Evolutionary conservation across 2,113 vertebrate genomes (phyloP), one percentile per base, ranked within the genome.

Genomic region (Sylvia atricapilla): DNA sequence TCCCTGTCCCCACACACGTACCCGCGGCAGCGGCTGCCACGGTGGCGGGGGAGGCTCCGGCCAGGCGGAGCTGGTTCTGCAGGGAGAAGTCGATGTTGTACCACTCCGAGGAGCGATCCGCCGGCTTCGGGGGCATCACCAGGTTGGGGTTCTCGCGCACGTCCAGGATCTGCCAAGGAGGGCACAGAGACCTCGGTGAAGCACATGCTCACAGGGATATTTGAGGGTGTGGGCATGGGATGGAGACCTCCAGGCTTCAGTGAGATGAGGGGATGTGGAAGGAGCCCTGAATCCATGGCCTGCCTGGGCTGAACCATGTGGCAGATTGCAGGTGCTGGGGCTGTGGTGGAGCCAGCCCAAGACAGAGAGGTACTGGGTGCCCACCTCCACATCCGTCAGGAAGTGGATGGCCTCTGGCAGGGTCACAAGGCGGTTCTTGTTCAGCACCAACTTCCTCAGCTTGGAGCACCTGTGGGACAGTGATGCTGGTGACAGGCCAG

Each of bases 21-120:
- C 99, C 99, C 33, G 98, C 98, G 0, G 98, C 98, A 0, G 99
- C 99, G 0, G 99, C 99, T 0, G 99, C 99, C 0, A 99, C 99
- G 0, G 98, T 99, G n/a, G 99, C 99, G 0, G 99, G 99, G 2
- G 99, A 99, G 16, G 99, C 99, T 1, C 99, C 99, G 0, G 99
- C 99, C 95, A 99, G 97, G 31, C 99, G 98, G 43, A 99, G 98
- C 96, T 99, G 99, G 97, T 99, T 99, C 97, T 99, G 99, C 73
- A 99, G 97, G 7, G 99, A 99, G 97, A 99, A 99, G 97, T 99
- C 99, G 3, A 99, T 99, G 98, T 99, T 99, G 99, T 99, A 99
- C 98, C 98, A 99, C 97, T 99, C 99, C 0, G 99, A 98, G 1
- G 97, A 96, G 9, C 90, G 96, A 97, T 99, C 99, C 1, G 98